Evolutionary conservation across 2,113 vertebrate genomes (phyloP), one percentile per base, ranked within the genome.

Genomic region (Neomonachus schauinslandi): DNA sequence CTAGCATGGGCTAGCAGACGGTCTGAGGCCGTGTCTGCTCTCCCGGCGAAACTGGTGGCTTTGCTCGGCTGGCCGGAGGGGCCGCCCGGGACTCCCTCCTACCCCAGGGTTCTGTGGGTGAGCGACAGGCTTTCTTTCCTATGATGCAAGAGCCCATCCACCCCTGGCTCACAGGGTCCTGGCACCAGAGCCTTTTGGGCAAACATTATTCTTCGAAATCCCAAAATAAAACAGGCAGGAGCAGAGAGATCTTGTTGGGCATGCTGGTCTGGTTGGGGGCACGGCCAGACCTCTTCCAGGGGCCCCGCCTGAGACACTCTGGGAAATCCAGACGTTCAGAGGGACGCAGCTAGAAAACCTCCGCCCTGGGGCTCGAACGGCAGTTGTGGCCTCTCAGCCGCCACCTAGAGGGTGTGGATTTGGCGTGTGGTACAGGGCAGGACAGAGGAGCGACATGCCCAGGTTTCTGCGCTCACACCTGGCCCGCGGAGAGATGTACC

Each of bases 361-460:
- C 1, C 0, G 0, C 31, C 61, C 15, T 0, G 1, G 13, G 1
- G 0, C 4, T 11, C 24, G 0, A 0, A 0, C 0, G 1, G 16
- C 4, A 24, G 71, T 0, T 2, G 0, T 1, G 71, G 15, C 0
- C 0, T 11, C 8, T 4, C 7, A 3, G 33, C 36, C 15, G 26
- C 18, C 0, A 2, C 74, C 33, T 6, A 21, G 39, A 57, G 76
- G 36, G 28, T 2, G 14, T 5, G 8, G 18, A 3, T 16, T 5
- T 2, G 13, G n/a, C 7, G 0, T 13, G 51, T 8, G 24, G 1
- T 19, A 13, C 15, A 22, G n/a, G 42, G 19, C 24, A 13, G 31
- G 19, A 8, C 28, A 2, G 5, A 0, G 28, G 49, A 36, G 15
- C 0, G 21, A 59, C 11, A 1, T 2, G 49, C 19, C 51, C 21